Percentiles rank a stretch among this genome's conserved stretches.
Conservation (phyloP, 2,888 invertebrate species). For the Drosophila mercatorum region DNA sequence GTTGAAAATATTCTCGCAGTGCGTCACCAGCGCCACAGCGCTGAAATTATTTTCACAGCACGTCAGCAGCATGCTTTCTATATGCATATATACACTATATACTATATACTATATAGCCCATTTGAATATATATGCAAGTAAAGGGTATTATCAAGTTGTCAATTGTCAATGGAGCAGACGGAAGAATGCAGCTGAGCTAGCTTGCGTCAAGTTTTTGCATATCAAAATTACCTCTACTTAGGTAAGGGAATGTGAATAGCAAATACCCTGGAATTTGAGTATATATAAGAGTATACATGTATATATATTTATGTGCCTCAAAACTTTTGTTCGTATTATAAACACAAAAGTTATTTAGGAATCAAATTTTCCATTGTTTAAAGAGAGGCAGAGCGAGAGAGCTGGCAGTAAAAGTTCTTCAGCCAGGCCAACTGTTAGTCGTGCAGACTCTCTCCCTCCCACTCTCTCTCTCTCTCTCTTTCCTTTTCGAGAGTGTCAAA, state of each 20-base stretch:
- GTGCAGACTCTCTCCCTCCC: background rate
- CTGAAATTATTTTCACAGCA: conserved; percentile 44
- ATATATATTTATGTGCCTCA: background rate
- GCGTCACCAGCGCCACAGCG: conserved; percentile 50
- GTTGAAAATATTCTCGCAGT: conserved; percentile 43
- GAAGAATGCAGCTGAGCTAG: background rate
- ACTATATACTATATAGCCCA: conserved; percentile 4
- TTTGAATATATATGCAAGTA: conserved; percentile 1
- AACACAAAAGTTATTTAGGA: conserved; percentile 3
- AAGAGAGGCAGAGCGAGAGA: background rate
- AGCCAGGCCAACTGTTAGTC: background rate
- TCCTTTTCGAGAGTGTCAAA: conserved; percentile 31
- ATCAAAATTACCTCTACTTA: background rate
- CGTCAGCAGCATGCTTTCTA: conserved; percentile 42
- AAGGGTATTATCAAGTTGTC: conserved; percentile 23
- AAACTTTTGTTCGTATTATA: background rate
- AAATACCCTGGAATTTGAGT: background rate
- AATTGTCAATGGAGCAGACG: background rate
- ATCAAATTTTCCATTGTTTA: conserved; percentile 1
- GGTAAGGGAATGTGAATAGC: background rate
- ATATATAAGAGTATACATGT: too few species aligned
- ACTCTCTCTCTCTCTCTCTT: background rate
- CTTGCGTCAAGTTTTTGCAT: background rate
- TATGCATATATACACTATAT: background rate
- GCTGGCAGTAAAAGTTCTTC: background rate